These are phyloP conservation scores for Aspiorhynchus laticeps DNA, from an alignment of 2,113 vertebrate genomes.

Conservation along the genomic window DNA sequence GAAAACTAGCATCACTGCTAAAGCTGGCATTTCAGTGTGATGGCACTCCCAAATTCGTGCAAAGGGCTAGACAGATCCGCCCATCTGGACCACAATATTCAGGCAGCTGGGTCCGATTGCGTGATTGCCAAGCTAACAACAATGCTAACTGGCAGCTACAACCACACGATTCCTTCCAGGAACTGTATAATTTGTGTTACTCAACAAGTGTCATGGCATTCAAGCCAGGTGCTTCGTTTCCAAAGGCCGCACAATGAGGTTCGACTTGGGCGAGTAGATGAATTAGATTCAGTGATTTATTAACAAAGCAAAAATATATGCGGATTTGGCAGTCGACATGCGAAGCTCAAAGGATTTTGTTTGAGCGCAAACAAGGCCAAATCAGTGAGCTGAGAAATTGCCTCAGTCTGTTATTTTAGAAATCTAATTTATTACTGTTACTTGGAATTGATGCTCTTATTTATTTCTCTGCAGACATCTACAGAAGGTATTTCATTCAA, in stretches of 20 bases:
- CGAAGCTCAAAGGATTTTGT: slow-evolving; percentile 14
- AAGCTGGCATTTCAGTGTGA: neutral
- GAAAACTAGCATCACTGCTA: neutral
- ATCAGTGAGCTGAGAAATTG: slow-evolving; percentile 26
- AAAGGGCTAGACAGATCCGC: neutral
- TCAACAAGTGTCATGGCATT: slow-evolving; percentile 33
- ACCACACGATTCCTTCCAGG: neutral
- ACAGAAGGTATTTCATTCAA: slow-evolving; percentile 1
- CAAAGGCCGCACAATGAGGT: slow-evolving; percentile 35
- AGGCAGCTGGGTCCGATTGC: slow-evolving; percentile 34
- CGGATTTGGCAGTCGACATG: slow-evolving; percentile 13
- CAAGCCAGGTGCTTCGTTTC: slow-evolving; percentile 25
- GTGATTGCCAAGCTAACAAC: slow-evolving; percentile 36
- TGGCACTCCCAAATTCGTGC: neutral
- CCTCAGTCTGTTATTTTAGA: slow-evolving; percentile 13
- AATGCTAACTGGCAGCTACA: slow-evolving; percentile 34
- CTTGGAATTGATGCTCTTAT: neutral
- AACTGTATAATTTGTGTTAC: slow-evolving; percentile 23
- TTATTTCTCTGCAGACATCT: slow-evolving; percentile 18
- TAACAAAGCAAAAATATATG: slow-evolving; percentile 25
- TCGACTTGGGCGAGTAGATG: slow-evolving; percentile 10
- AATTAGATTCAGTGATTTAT: slow-evolving; percentile 27
- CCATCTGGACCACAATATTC: neutral
- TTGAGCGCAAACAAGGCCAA: neutral
- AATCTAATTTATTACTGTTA: slow-evolving; percentile 2